These are phyloP conservation scores for Morbakka virulenta DNA, from an alignment of 30 jellyfish, hydroid and myxozoan species.

Conservation along the genomic window DNA sequence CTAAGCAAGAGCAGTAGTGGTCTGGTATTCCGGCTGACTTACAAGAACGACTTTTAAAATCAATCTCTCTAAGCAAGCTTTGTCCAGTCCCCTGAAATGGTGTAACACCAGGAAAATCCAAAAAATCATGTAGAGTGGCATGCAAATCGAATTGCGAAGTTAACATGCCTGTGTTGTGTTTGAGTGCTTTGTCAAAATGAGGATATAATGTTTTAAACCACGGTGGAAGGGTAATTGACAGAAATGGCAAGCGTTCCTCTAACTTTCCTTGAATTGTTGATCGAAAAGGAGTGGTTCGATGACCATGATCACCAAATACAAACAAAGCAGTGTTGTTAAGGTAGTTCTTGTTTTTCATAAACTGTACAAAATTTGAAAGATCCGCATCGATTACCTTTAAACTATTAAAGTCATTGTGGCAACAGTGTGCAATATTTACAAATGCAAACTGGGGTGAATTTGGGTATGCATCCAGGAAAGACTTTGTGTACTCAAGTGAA, in stretches of 20 bases:
- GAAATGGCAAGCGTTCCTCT: conserved; percentile 83
- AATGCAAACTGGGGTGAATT: too few relatives aligned
- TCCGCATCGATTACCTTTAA: conserved; percentile 23
- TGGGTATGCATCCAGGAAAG: too few relatives aligned
- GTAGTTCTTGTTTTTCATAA: conserved; percentile 8
- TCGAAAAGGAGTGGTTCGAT: conserved; percentile 53
- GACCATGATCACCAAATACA: conserved; percentile 87
- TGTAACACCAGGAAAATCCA: too few relatives aligned
- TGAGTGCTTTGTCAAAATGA: conserved; percentile 23
- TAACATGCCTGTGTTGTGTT: conserved; percentile 43
- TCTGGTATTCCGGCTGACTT: too few relatives aligned
- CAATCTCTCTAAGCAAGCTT: too few relatives aligned
- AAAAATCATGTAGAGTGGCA: too few relatives aligned
- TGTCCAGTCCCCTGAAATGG: too few relatives aligned
- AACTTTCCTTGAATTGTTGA: conserved; percentile 64
- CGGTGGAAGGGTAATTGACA: conserved; percentile 67
- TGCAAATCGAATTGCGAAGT: too few relatives aligned
- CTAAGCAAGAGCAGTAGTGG: too few relatives aligned
- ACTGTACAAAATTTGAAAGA: conserved; percentile 12
- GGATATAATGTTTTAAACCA: conserved; percentile 18
- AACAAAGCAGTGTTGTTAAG: conserved; percentile 42
- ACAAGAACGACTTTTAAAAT: too few relatives aligned
- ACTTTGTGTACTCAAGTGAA: too few relatives aligned
- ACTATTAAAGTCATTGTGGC: conserved; percentile 38
- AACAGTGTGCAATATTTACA: too few relatives aligned